These are phyloP conservation scores for Aspidoscelis tigris DNA, from an alignment of 2,113 vertebrate genomes.

Conservation along the genomic window DNA sequence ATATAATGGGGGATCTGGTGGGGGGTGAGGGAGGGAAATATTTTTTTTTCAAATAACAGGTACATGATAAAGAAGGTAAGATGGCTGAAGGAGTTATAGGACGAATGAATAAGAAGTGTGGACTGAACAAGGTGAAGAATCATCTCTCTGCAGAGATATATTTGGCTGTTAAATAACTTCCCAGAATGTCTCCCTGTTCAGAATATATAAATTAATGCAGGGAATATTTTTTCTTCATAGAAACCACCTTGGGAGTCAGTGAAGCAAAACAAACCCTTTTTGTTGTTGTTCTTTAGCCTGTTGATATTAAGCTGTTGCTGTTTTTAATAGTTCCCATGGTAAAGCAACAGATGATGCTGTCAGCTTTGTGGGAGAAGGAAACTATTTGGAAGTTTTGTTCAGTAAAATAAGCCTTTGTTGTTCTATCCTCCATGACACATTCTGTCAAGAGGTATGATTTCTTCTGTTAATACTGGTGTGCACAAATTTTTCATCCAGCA, in stretches of 20 bases:
- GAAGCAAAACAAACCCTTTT: conserved; percentile 1
- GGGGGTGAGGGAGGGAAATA: background rate
- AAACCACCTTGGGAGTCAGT: background rate
- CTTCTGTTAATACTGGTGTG: background rate
- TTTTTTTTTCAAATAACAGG: background rate
- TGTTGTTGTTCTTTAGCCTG: background rate
- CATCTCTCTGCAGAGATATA: background rate
- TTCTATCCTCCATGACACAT: background rate
- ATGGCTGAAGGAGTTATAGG: background rate
- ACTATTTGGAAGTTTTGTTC: background rate
- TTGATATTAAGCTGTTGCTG: background rate
- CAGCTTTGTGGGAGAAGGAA: background rate
- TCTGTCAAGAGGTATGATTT: conserved; percentile 13
- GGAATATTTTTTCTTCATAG: background rate
- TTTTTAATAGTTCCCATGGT: conserved; percentile 1
- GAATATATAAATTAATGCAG: conserved; percentile 9
- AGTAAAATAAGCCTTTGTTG: conserved; percentile 1
- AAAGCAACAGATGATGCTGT: background rate
- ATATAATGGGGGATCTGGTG: background rate
- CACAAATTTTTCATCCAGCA: too few relatives aligned
- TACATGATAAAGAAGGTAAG: background rate
- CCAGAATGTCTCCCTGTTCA: background rate
- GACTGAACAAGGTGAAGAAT: background rate
- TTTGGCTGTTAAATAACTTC: background rate
- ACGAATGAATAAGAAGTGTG: background rate